phyloP scores from a whole-genome alignment of 2,888 invertebrate species.

The Laspeyria flexula region DNA sequence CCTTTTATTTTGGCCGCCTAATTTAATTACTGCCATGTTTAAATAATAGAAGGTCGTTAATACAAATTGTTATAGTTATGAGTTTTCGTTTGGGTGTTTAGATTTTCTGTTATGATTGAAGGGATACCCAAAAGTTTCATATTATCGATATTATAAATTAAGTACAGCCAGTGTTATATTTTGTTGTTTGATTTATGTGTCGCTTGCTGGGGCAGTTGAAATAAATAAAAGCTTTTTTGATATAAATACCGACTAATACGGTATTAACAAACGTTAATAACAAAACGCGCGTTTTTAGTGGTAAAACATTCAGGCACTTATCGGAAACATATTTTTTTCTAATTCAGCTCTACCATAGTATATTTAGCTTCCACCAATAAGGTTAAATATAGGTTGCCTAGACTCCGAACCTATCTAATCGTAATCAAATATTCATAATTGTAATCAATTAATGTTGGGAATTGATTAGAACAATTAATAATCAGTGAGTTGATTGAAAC shows the following conservation, averaged over 20 bases:
- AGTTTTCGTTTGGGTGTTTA: not conserved
- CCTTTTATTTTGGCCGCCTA: slow-evolving; percentile 33
- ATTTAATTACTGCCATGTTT: slow-evolving; percentile 40
- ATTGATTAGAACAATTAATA: slow-evolving; percentile 1
- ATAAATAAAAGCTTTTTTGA: too few species aligned
- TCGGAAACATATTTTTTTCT: too few species aligned
- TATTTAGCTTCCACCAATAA: too few species aligned
- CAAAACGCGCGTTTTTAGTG: too few species aligned
- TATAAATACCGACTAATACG: too few species aligned
- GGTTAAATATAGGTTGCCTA: too few species aligned
- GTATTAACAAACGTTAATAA: too few species aligned
- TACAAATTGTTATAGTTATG: slow-evolving; percentile 13
- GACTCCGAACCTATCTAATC: not conserved
- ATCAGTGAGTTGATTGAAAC: not conserved
- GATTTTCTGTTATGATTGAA: not conserved
- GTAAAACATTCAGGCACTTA: too few species aligned
- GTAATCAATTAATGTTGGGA: not conserved
- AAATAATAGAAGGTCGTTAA: slow-evolving; percentile 11
- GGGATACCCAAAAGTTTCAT: not conserved
- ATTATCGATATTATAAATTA: not conserved
- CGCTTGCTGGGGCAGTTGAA: too few species aligned
- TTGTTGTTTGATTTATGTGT: too few species aligned
- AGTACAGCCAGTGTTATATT: too few species aligned
- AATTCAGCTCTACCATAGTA: too few species aligned
- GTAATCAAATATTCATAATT: not conserved